Evolutionary conservation across 1,140 invertebrate genomes (phyloP), one percentile per base, ranked within the genome.

Genomic region (Drosophila erecta): DNA sequence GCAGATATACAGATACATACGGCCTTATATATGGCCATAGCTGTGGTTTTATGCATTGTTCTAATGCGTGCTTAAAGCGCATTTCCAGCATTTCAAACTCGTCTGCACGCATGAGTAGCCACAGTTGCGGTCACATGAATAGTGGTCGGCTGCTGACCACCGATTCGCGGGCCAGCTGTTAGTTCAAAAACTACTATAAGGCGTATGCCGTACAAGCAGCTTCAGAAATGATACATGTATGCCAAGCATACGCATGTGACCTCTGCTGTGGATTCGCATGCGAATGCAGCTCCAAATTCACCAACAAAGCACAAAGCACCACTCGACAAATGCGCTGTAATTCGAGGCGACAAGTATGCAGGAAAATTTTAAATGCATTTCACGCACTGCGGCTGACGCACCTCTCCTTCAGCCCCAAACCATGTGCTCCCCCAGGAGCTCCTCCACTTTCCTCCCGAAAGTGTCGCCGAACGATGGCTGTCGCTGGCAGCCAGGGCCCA

Each of bases 341-440:
- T 86, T 87, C 66, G 84, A 89, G 84, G 79, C 60, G 75, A 69
- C 57, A 86, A 87, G 79, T 86, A 87, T 76, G 83, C 84, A 86
- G 70, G 65, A 49, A 81, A 83, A 76, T 79, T 76, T 73, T 79
- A 87, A 83, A 87, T 87, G 83, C 84, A 83, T 76, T 89, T 76
- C 79, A 89, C 79, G 76, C 84, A 83, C 66, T 87, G 83, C 75
- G 76, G 61, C 65, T 86, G 81, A 86, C 60, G 78, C 27, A 33
- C 10, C 47, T 10, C 37, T 38, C 17, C 15, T 0, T 4, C 12
- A 12, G 22, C n/a, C 41, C 3, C 15, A n/a, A 46, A 8, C 60
- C 33, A 4, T 11, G 3, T 35, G 15, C 7, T 8, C 33, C 17
- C 22, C 27, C 61, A 30, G 38, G 43, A 59, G 59, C 59, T 60